These are phyloP conservation scores for Deilephila elpenor DNA, from an alignment of 2,888 invertebrate species.

Conservation along the genomic window DNA sequence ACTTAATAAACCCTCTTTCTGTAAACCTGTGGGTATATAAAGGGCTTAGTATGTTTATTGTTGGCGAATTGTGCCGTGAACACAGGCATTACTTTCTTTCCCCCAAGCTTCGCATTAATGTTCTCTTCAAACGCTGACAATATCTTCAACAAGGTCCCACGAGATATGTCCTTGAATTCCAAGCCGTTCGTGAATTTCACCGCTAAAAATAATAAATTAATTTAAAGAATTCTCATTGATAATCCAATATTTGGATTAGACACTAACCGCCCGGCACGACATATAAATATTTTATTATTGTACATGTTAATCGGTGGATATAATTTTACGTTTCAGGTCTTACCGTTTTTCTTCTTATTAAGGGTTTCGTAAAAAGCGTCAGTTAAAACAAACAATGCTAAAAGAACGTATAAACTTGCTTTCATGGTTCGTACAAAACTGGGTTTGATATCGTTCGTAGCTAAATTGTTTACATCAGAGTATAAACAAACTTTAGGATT, in stretches of 20 bases:
- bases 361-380: background rate
- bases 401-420: background rate
- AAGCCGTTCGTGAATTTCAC: constrained; percentile 46
- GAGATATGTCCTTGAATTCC: constrained; percentile 58
- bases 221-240: too few species aligned
- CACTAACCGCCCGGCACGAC: too few species aligned
- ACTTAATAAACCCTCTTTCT: constrained; percentile 6
- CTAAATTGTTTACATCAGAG: background rate
- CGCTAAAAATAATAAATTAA: background rate
- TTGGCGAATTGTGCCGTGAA: constrained; percentile 66
- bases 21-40: constrained; percentile 58
- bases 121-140: constrained; percentile 60
- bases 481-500: background rate
- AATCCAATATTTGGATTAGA: too few species aligned
- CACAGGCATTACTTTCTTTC: constrained; percentile 45
- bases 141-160: constrained; percentile 62
- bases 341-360: background rate
- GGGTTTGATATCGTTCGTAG: background rate
- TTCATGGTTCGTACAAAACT: background rate
- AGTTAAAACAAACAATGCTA: constrained; percentile 1
- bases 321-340: too few species aligned
- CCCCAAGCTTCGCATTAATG: constrained; percentile 41
- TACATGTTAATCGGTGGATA: too few species aligned
- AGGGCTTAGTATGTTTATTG: constrained; percentile 61
- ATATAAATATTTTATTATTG: too few species aligned